phyloP scores from a whole-genome alignment of 2,113 vertebrate genomes.

The Albula glossodonta region DNA sequence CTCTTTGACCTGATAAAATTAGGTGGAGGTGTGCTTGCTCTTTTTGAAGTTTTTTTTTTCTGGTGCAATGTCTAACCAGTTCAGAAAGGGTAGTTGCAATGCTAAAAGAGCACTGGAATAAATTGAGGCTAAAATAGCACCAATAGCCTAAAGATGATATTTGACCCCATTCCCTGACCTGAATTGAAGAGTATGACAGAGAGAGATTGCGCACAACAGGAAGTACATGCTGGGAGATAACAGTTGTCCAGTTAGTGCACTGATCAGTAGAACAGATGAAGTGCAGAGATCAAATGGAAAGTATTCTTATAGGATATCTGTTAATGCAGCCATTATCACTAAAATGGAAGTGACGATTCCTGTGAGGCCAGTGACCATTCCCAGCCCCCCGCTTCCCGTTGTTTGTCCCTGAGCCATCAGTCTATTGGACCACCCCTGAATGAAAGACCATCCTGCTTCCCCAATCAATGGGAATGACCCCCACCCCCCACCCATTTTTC shows the following conservation, averaged over 20 bases:
- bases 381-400: not conserved
- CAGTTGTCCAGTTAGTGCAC: not conserved
- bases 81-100: not conserved
- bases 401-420: not conserved
- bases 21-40: slow-evolving; percentile 1
- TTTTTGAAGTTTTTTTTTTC: not conserved
- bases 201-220: not conserved
- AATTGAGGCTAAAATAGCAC: not conserved
- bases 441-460: slow-evolving; percentile 35
- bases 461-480: slow-evolving; percentile 44
- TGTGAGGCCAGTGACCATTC: not conserved
- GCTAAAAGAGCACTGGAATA: slow-evolving; percentile 17
- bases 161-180: slow-evolving; percentile 19
- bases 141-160: slow-evolving; percentile 1
- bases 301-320: not conserved
- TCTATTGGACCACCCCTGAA: slow-evolving; percentile 28
- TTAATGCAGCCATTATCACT: not conserved
- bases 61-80: not conserved
- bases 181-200: not conserved
- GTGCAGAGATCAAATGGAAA: not conserved
- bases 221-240: not conserved
- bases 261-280: not conserved
- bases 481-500: slow-evolving; percentile 7
- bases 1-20: slow-evolving; percentile 18
- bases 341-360: not conserved